Percentiles rank a stretch among this genome's conserved stretches.
These are phyloP conservation scores for Drosophila helvetica DNA, from an alignment of 2,888 invertebrate genomes.

Conservation along the genomic window DNA sequence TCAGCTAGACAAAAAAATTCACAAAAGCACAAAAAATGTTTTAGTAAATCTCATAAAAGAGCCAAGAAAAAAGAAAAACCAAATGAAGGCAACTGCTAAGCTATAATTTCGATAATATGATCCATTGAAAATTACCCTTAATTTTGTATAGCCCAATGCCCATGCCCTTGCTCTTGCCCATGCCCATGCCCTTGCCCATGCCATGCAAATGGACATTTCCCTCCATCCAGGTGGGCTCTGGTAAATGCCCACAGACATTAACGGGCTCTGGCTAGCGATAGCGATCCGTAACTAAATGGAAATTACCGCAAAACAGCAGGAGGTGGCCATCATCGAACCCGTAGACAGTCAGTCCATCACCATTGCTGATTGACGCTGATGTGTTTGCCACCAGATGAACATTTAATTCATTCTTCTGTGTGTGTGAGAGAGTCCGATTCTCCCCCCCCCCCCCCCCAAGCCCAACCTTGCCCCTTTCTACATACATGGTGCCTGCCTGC, in stretches of 20 bases:
- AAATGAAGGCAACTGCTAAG: background rate
- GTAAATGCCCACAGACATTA: background rate
- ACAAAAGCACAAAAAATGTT: background rate
- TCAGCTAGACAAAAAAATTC: too few species aligned
- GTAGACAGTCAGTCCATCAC: slow-evolving; percentile 23
- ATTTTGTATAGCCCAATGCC: background rate
- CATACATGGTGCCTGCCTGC: background rate
- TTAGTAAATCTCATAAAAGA: background rate
- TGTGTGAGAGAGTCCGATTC: slow-evolving; percentile 20
- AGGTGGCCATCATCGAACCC: background rate
- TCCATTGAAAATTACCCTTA: background rate
- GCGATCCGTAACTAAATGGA: background rate
- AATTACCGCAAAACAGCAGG: slow-evolving; percentile 6
- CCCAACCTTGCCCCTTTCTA: background rate
- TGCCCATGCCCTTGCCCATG: background rate
- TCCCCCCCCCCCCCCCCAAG: background rate
- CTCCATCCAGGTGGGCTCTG: background rate
- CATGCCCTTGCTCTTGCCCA: too few species aligned
- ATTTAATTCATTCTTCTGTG: slow-evolving; percentile 50
- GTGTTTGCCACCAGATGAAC: slow-evolving; percentile 31
- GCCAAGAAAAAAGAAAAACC: background rate
- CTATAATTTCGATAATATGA: background rate
- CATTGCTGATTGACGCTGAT: slow-evolving; percentile 38
- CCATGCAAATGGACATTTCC: background rate
- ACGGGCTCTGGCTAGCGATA: background rate